phyloP scores from a whole-genome alignment of 2,113 vertebrate genomes.

The Clarias magur region DNA sequence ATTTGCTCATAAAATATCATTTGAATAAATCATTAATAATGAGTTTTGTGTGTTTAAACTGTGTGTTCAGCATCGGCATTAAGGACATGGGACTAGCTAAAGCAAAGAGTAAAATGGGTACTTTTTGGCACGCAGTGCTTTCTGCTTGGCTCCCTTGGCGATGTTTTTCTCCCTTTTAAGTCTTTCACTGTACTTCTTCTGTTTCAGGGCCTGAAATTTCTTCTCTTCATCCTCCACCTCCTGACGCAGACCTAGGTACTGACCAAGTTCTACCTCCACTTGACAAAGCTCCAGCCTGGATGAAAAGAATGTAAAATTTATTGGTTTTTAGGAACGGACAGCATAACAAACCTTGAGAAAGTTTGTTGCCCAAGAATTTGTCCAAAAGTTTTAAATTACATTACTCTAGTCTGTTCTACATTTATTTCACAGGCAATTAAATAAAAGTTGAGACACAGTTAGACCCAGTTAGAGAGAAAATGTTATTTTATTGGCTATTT shows the following conservation, averaged over 20 bases:
- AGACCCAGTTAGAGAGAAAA: not conserved
- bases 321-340: not conserved
- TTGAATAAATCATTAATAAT: not conserved
- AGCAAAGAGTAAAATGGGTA: not conserved
- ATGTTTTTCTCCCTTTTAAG: slow-evolving; percentile 70
- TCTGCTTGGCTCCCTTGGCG: slow-evolving; percentile 50
- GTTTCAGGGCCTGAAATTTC: slow-evolving; percentile 57
- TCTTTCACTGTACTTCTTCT: slow-evolving; percentile 56
- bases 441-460: slow-evolving; percentile 5
- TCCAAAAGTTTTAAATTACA: not conserved
- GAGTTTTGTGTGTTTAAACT: not conserved
- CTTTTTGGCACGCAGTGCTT: slow-evolving; percentile 62
- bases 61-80: not conserved
- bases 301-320: slow-evolving; percentile 24
- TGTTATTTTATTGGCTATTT: slow-evolving; percentile 11
- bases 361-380: not conserved
- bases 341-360: not conserved
- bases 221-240: slow-evolving; percentile 65
- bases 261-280: slow-evolving; percentile 74
- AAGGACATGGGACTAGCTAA: not conserved
- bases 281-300: slow-evolving; percentile 76
- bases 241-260: slow-evolving; percentile 57
- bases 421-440: slow-evolving; percentile 8
- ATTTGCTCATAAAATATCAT: not conserved
- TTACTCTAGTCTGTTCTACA: not conserved